Evolutionary conservation across 2,113 vertebrate genomes (phyloP), one percentile per base, ranked within the genome.

Genomic region (Cebus imitator): DNA sequence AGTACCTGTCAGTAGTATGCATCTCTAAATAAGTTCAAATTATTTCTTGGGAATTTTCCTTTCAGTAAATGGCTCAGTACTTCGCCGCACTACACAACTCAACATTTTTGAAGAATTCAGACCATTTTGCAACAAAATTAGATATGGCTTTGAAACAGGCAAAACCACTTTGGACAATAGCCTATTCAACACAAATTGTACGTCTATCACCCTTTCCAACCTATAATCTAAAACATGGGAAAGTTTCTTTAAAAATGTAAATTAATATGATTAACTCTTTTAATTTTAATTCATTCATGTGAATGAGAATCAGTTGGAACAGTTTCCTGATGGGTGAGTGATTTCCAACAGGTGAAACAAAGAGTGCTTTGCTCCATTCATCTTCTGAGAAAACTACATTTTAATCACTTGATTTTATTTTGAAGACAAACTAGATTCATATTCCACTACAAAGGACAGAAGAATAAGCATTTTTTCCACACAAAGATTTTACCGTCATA

Each of bases 51-150:
- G 32, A 7, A 20, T 30, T 48, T 6, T 14, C 27, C 66, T 92
- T 84, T 55, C 57, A 80, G n/a, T 25, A 48, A 83, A 79, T n/a
- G 17, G 25, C 18, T 61, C 21, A 13, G 11, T 55, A 66, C 4
- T 90, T 73, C 57, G 73, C 40, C 30, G 5, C n/a, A 68, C 48
- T 70, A 78, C 20, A 35, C 23, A 82, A 81, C 4, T 37, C 84
- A 64, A 70, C 14, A 2, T 82, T 79, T 93, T 61, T 52, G 1
- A 90, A 75, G 66, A 80, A 82, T 50, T 48, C 58, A 78, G 58
- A 81, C 27, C 86, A 83, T 37, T 64, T 85, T 82, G 75, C 7
- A 70, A n/a, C 35, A 75, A 91, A 96, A 88, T 68, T 89, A 93
- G 2, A 1, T 75, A 27, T 21, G 35, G 66, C 10, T 93, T 88